Evolutionary conservation across 2,113 vertebrate species (phyloP), one percentile per base, ranked within the genome.

Genomic region (Podarcis raffonei): DNA sequence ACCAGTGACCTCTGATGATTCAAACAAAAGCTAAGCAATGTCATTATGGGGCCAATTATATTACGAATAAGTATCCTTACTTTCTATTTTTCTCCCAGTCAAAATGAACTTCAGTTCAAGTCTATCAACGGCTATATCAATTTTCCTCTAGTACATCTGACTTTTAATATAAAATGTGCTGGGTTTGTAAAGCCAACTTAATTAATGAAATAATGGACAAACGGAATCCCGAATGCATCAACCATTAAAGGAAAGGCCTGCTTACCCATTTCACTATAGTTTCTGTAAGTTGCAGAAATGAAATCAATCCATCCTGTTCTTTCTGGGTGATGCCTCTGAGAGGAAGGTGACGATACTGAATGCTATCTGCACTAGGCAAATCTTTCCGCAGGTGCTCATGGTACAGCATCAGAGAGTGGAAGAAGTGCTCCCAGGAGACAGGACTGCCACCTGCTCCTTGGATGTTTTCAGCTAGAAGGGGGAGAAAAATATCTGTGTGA

Each of bases 371-470:
- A 84, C 98, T 99, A 1, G 99, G 98, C 69, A 99, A 94, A 89
- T 99, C 99, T 78, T 98, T 97, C 69, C 99, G 97, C 92, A 99
- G 97, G 93, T 99, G 99, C 78, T 99, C 99, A 0, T 99, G 98
- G 94, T 99, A 99, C 8, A 99, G 97, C 98, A 99, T 98, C 48
- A 99, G 97, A 1, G 99, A 99, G 91, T 99, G 98, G 93, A 99
- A 99, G 90, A 99, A 99, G 95, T 99, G 99, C 78, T 99, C 99
- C 99, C 99, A 99, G 23, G 98, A 99, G 86, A 99, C 98, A 4
- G 98, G 98, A 90, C 98, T 98, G 88, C 99, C 98, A 11, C 98
- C 98, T 20, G 97, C 96, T 86, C 96, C 98, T 95, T 99, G 98
- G 83, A 99, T 97, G 95, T 98, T 99, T 95, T 99, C 99, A 81